phyloP scores from a whole-genome alignment of 2,797 vertebrate species.

The Neosilurus hyrtlii region DNA sequence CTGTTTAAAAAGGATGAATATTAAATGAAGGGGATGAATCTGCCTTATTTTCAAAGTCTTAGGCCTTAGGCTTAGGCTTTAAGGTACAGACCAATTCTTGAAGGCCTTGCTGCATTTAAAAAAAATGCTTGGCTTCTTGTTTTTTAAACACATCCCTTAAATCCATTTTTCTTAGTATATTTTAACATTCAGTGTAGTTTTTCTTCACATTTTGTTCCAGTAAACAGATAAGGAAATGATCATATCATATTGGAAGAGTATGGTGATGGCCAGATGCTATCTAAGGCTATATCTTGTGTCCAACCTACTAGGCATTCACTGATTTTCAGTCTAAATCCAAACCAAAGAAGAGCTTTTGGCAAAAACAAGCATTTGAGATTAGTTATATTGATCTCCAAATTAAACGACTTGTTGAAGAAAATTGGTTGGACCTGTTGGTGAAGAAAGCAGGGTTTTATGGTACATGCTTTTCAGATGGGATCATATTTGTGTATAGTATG shows the following conservation, averaged over 20 bases:
- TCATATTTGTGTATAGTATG: conserved; percentile 73
- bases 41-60: conserved; percentile 78
- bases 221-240: conserved; percentile 3
- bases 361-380: conserved; percentile 65
- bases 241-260: conserved; percentile 62
- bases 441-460: conserved; percentile 64
- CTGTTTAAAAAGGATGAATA: conserved; percentile 60
- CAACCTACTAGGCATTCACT: conserved; percentile 57
- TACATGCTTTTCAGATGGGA: conserved; percentile 52
- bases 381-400: conserved; percentile 57
- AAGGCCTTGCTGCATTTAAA: conserved; percentile 70
- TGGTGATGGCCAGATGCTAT: conserved; percentile 56
- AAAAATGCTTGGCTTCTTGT: conserved; percentile 67
- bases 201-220: conserved; percentile 59
- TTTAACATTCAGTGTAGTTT: conserved; percentile 52
- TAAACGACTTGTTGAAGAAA: conserved; percentile 52
- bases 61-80: conserved; percentile 74
- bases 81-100: conserved; percentile 62
- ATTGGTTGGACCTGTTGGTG: conserved; percentile 62
- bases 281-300: conserved; percentile 52
- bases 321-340: conserved; percentile 73
- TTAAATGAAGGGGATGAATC: conserved; percentile 68
- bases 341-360: conserved; percentile 75
- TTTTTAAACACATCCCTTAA: conserved; percentile 20
- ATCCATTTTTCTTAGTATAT: neutral